phyloP scores from a whole-genome alignment of 1,140 invertebrate species.

The Papilio dardanus region DNA sequence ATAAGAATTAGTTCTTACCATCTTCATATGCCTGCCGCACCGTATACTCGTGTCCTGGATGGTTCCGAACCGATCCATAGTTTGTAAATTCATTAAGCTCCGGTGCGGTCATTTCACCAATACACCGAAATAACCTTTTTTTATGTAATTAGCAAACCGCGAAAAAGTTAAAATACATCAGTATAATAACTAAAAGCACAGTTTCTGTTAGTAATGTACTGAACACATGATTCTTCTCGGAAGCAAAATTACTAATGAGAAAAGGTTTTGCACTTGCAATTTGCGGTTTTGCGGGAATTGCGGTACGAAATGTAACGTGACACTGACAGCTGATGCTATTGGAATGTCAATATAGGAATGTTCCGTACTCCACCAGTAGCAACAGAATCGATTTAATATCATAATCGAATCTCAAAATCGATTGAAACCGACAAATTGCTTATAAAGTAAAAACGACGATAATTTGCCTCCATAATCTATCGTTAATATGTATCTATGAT shows the following conservation, averaged over 20 bases:
- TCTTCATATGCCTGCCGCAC: constrained; percentile 60
- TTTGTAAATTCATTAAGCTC: constrained; percentile 49
- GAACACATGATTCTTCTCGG: background rate
- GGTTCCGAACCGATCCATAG: constrained; percentile 43
- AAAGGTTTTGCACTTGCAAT: background rate
- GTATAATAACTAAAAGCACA: background rate
- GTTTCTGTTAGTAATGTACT: constrained; percentile 17
- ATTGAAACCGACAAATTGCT: no score
- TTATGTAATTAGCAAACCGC: constrained; percentile 27
- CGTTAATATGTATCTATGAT: no score
- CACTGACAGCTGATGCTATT: constrained; percentile 26
- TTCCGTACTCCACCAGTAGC: background rate
- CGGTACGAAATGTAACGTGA: constrained; percentile 7
- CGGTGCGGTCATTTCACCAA: constrained; percentile 61
- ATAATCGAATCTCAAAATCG: background rate
- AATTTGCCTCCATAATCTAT: background rate
- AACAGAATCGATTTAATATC: background rate
- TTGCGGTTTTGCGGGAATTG: background rate
- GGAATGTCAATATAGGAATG: background rate
- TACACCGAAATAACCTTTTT: constrained; percentile 44
- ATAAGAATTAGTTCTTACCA: constrained; percentile 51
- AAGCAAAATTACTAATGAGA: background rate
- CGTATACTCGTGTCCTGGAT: constrained; percentile 40
- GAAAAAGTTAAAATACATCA: background rate
- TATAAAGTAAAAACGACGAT: background rate